phyloP scores from a whole-genome alignment of 2,113 vertebrate species.

The Chaetodon auriga region DNA sequence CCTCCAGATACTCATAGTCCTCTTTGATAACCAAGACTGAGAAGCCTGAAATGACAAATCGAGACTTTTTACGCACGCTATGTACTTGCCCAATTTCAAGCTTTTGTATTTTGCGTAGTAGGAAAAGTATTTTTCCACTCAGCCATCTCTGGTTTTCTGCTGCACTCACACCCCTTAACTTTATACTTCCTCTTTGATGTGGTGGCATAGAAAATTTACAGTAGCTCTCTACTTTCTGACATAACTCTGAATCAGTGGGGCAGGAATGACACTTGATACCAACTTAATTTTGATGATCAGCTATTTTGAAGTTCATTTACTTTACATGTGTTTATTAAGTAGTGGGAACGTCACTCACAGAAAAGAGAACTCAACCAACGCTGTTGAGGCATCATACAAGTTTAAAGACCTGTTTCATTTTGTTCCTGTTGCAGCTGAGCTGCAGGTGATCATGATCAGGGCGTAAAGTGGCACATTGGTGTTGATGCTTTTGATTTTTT shows the following conservation, averaged over 20 bases:
- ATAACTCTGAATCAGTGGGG: constrained; percentile 29
- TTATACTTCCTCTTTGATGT: constrained; percentile 59
- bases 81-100: constrained; percentile 61
- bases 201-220: constrained; percentile 37
- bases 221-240: constrained; percentile 41
- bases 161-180: constrained; percentile 2
- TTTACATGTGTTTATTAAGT: neutral
- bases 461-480: too few relatives aligned
- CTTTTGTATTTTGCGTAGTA: constrained; percentile 30
- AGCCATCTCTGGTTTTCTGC: neutral
- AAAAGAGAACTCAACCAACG: neutral
- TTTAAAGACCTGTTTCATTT: neutral
- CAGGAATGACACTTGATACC: neutral
- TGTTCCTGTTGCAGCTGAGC: neutral
- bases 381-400: neutral
- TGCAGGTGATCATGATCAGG: neutral
- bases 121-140: constrained; percentile 58
- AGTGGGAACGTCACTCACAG: neutral
- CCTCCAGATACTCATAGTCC: constrained; percentile 30
- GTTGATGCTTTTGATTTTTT: neutral
- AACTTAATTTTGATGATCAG: neutral
- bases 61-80: constrained; percentile 59
- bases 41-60: constrained; percentile 57
- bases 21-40: constrained; percentile 58
- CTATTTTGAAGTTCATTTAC: neutral